phyloP scores from a whole-genome alignment of 2,888 invertebrate genomes.

The Calliopum simillimum region DNA sequence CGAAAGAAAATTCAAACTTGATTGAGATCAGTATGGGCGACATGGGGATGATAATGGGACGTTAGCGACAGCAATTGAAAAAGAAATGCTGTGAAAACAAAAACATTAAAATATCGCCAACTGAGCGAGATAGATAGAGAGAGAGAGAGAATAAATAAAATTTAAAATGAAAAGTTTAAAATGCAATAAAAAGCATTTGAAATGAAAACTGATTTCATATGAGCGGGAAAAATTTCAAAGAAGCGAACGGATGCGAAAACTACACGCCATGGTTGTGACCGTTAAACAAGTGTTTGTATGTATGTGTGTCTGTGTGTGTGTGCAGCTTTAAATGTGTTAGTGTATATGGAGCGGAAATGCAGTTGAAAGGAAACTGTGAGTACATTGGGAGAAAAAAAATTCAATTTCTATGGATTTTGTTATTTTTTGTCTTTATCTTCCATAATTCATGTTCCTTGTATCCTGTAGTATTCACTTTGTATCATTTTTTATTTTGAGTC shows the following conservation, averaged over 20 bases:
- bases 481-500: too few species aligned
- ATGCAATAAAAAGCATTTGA: conserved; percentile 25
- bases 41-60: too few species aligned
- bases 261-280: too few species aligned
- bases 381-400: conserved; percentile 15
- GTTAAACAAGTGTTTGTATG: not conserved
- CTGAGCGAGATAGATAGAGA: not conserved
- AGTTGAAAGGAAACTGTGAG: not conserved
- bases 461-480: too few species aligned
- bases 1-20: too few species aligned
- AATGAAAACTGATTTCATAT: conserved; percentile 13
- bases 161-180: conserved; percentile 20
- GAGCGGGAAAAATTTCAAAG: not conserved
- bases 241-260: too few species aligned
- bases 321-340: not conserved
- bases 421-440: too few species aligned
- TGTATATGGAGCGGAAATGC: not conserved
- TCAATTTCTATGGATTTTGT: not conserved
- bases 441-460: too few species aligned
- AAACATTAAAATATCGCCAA: not conserved
- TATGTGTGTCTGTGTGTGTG: not conserved
- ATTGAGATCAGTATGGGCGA: too few species aligned
- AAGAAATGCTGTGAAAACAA: not conserved
- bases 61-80: not conserved
- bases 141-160: conserved; percentile 9